Conservation (phyloP, 2,113 vertebrate species). For the Passer montanus region DNA sequence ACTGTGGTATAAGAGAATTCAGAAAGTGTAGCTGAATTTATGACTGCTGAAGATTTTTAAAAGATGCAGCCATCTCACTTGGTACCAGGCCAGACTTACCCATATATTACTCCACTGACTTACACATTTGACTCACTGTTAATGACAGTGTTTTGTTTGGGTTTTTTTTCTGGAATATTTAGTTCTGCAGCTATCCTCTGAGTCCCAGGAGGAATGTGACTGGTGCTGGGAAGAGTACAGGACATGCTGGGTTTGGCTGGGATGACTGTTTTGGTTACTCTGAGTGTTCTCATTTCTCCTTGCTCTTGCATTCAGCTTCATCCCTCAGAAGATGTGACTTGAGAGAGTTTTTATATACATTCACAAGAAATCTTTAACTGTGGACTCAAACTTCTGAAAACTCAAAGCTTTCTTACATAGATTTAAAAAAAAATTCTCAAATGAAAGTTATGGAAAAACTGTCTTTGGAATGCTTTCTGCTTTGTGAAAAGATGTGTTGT, state of each 20-base stretch:
- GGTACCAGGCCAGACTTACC: not conserved
- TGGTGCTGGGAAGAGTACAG: not conserved
- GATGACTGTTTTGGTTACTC: not conserved
- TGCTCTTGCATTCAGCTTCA: not conserved
- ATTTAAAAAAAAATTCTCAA: not conserved
- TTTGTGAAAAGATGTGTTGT: not conserved
- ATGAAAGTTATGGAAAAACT: not conserved
- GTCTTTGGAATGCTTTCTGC: not conserved
- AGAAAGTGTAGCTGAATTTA: not conserved
- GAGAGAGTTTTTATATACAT: not conserved
- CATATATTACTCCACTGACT: not conserved
- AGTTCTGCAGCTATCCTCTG: not conserved
- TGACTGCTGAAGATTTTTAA: not conserved
- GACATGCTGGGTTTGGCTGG: not conserved
- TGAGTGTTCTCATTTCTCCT: not conserved
- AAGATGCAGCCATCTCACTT: not conserved
- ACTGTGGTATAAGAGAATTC: not conserved
- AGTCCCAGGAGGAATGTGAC: not conserved
- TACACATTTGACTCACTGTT: not conserved
- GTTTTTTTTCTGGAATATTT: not conserved
- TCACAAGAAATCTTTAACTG: not conserved
- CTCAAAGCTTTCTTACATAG: not conserved
- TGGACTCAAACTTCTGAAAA: not conserved
- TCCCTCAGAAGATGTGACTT: not conserved
- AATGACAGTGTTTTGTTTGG: not conserved